These are phyloP conservation scores for Zaprionus tsacasi DNA, from an alignment of 1,140 invertebrate species.

Conservation along the genomic window DNA sequence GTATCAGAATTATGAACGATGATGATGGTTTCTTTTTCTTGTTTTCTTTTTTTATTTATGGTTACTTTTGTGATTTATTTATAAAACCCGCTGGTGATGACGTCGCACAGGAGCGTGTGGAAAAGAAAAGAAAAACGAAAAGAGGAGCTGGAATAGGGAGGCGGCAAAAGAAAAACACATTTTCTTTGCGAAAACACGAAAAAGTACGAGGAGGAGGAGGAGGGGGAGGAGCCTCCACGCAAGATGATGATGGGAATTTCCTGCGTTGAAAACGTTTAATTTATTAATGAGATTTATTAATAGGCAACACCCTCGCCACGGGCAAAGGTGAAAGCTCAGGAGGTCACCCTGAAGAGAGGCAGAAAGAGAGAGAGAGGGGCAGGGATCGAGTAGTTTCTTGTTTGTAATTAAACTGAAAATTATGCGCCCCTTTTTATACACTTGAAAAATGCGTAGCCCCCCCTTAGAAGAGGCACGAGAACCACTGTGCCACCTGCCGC, in stretches of 20 bases:
- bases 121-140: neutral
- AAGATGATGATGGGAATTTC: conserved; percentile 53
- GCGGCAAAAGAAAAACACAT: conserved; percentile 2
- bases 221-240: neutral
- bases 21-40: neutral
- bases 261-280: conserved; percentile 76
- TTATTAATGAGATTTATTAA: conserved; percentile 83
- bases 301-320: conserved; percentile 42
- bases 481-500: conserved; percentile 2
- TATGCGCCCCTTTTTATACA: conserved; percentile 71
- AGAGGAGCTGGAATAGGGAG: neutral
- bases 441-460: conserved; percentile 45
- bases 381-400: conserved; percentile 17
- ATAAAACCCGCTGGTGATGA: conserved; percentile 50
- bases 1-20: conserved; percentile 28
- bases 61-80: conserved; percentile 39
- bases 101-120: conserved; percentile 12
- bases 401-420: conserved; percentile 72
- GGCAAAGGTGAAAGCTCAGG: conserved; percentile 62
- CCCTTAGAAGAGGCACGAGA: no score
- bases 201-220: neutral
- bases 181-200: conserved; percentile 5
- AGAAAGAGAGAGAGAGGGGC: neutral
- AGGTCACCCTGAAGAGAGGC: conserved; percentile 24
- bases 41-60: conserved; percentile 14